These are phyloP conservation scores for Prochilodus magdalenae DNA, from an alignment of 2,113 vertebrate genomes.

Conservation along the genomic window DNA sequence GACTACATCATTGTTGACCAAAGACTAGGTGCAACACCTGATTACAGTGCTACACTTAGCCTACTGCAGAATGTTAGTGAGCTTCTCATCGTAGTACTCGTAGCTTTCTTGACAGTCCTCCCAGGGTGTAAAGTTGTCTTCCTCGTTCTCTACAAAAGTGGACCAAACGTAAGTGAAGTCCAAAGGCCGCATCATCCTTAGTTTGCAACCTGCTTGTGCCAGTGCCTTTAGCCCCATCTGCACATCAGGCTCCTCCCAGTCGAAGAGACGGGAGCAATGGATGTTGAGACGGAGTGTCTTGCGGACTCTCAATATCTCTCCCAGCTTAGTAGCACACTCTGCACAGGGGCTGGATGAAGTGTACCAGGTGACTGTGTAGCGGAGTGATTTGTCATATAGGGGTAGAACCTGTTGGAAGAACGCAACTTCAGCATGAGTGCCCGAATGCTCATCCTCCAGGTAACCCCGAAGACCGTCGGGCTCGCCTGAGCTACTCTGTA, in stretches of 20 bases:
- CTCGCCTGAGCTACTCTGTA: constrained; percentile 75
- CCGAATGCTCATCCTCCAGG: constrained; percentile 91
- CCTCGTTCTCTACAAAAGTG: constrained; percentile 93
- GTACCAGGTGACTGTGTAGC: constrained; percentile 88
- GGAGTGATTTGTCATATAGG: constrained; percentile 70
- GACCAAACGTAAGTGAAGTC: constrained; percentile 93
- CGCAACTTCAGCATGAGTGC: constrained; percentile 88
- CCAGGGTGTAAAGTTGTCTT: constrained; percentile 87
- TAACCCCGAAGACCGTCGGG: constrained; percentile 83
- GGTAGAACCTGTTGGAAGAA: constrained; percentile 91
- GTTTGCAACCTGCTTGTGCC: constrained; percentile 80
- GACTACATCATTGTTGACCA: too few species aligned
- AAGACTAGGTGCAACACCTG: too few species aligned
- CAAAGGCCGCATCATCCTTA: constrained; percentile 92
- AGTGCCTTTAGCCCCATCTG: constrained; percentile 80
- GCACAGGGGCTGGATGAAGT: constrained; percentile 92
- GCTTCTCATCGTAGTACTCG: constrained; percentile 87
- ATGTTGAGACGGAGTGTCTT: constrained; percentile 86
- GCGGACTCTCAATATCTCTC: constrained; percentile 76
- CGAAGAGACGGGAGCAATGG: constrained; percentile 88
- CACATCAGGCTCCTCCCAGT: constrained; percentile 92
- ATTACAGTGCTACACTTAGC: constrained; percentile 6
- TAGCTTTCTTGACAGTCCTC: constrained; percentile 96
- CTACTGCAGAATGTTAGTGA: constrained; percentile 86
- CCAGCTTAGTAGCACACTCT: constrained; percentile 81